Base-by-base conservation (phyloP, 2,797 vertebrate species). In the Cirrhinus mrigala region DNA sequence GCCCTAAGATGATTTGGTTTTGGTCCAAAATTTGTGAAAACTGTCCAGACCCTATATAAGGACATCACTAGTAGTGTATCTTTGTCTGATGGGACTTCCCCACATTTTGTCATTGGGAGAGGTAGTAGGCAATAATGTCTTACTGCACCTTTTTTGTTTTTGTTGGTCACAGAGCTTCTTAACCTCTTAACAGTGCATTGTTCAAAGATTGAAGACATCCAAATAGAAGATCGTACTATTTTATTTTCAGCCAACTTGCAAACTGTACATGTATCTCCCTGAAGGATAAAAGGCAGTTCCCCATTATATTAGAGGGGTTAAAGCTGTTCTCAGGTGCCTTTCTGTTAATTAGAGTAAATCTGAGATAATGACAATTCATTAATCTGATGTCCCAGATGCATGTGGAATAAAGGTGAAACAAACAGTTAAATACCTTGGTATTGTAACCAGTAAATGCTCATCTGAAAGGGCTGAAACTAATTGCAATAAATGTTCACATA, bases 281-380 rank as follows among this genome's bases (percentile, higher is more conserved):
- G 7, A 1, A 40, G 33, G 27, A 71, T 46, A 71, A 44, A 71
- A 29, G 9, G 56, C 50, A 56, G 8, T 16, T 77, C 44, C 73
- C 48, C 12, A 15, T 52, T 52, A 48, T 75, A 44, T 24, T 75
- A 24, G 46, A 75, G 14, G 11, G 9, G 1, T 48, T 73, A 52
- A 20, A 75, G n/a, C n/a, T 27, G 0, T 48, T 27, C 52, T 50
- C n/a, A 1, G 22, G 15, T 24, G 48, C 15, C 74, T 76, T 56
- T 76, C 24, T 24, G 74, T 52, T 75, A 75, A 29, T 52, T 48
- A 76, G 15, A 76, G 4, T 54, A 76, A 54, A 48, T 48, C 22
- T 20, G 74, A 33, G 14, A 56, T 54, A 14, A n/a, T 75, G 73
- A n/a, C 73, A 10, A 46, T 29, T 29, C 29, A 29, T 29, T 3